Base-by-base conservation (phyloP, 2,797 vertebrate genomes). In the Antennarius maculatus region DNA sequence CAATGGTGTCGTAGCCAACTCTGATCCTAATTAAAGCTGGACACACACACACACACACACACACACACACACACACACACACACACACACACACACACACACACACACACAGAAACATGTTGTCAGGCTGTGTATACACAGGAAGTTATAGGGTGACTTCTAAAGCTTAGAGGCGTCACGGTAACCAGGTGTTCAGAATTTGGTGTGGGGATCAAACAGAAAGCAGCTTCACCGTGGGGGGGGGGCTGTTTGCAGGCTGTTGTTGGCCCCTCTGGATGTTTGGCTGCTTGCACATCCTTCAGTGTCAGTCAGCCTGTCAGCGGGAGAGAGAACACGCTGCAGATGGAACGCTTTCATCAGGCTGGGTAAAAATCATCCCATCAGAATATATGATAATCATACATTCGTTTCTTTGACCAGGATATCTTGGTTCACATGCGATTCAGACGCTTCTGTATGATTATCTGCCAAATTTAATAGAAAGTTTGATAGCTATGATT, bases 91-190 rank as follows among this genome's bases (percentile, higher is more conserved):
- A 8, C 18, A 51, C n/a, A 61, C 49, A 62, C 63, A 58, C 59
- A 59, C 31, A 50, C 51, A 57, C 34, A 51, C 27, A 61, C 13
- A 59, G 52, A 52, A 18, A 45, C 76, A 64, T 39, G 27, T 41
- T 59, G 66, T 59, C 61, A 71, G 51, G 52, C 54, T 65, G 59
- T 78, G 42, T 57, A 42, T 62, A 73, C 55, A 46, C 51, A 82
- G 54, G 64, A 53, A 48, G 31, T 23, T 54, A 59, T 48, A 74
- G 48, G 54, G 50, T 52, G 50, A 43, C 66, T 48, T 67, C 31
- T 58, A 39, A 69, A 65, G 66, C 49, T 59, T 31, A 74, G 56
- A 56, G 42, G 54, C 34, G 37, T 54, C 54, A 57, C 34, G 43
- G 41, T 13, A 52, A 72, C 16, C 64, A 70, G 48, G 51, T 70